Percentiles rank a stretch among this genome's conserved stretches.
Conservation (phyloP, 1,140 invertebrate genomes). For the Drosophila sulfurigaster region DNA sequence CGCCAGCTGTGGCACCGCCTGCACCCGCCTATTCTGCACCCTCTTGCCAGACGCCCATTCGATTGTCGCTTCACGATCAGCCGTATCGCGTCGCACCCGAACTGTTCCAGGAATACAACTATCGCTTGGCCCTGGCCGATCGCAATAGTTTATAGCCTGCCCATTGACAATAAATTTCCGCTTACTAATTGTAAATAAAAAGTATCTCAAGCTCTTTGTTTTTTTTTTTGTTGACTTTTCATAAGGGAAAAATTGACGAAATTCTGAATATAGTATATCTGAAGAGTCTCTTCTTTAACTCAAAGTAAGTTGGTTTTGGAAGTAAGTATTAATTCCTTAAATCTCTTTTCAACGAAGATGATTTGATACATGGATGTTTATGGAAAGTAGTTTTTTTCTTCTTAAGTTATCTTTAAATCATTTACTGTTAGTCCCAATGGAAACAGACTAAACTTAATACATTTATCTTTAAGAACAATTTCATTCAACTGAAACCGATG, state of each 20-base stretch:
- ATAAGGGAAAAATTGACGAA: neutral
- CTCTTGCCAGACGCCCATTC: conserved; percentile 54
- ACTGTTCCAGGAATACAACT: conserved; percentile 70
- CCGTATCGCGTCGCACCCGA: conserved; percentile 75
- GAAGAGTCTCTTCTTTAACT: too few species aligned
- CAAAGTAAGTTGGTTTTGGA: neutral
- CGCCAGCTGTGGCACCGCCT: neutral
- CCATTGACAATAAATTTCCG: conserved; percentile 7
- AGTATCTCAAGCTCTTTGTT: conserved; percentile 42
- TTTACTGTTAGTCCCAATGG: too few species aligned
- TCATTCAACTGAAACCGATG: too few species aligned
- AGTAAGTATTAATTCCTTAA: too few species aligned
- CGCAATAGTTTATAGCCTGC: conserved; percentile 48
- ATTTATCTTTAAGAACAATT: too few species aligned
- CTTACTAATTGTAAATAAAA: conserved; percentile 67
- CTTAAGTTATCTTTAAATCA: too few species aligned
- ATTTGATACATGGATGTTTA: too few species aligned
- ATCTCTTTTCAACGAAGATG: too few species aligned
- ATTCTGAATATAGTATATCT: neutral
- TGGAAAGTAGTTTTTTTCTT: too few species aligned
- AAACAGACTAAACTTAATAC: too few species aligned
- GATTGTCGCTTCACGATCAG: conserved; percentile 67
- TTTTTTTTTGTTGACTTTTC: neutral
- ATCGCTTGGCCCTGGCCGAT: conserved; percentile 57
- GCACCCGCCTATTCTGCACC: conserved; percentile 30